Base-by-base conservation (phyloP, 1,140 invertebrate genomes). In the Cydia amplana region DNA sequence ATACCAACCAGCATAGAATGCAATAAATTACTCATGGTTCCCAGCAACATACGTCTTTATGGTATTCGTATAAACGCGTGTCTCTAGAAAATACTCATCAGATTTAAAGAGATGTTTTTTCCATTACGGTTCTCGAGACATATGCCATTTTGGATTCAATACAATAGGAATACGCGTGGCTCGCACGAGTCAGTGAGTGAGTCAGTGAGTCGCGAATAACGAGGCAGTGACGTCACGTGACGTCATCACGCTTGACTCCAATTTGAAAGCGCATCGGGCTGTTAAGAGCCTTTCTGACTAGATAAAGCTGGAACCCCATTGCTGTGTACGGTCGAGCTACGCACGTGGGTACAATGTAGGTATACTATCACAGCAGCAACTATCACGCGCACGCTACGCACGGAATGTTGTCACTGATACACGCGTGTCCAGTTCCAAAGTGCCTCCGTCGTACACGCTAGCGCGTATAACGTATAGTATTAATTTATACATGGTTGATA, bases 161-260 rank as follows among this genome's bases (percentile, higher is more conserved):
- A 23, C 7, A 7, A 18, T 55, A 9, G 55, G 16, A 60, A 60
- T 60, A 60, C 55, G 55, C 55, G 55, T 60, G 55, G 20, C 55
- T 60, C 18, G 55, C 55, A 60, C 55, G 55, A 20, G 55, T 60
- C 55, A 60, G 55, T 60, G 55, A 23, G 55, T 60, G 55, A 60
- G 55, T 60, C 55, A 60, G 55, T 60, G 55, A 23, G 55, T 60
- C 20, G 55, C 18, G 55, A 60, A 60, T 60, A 60, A 60, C 55
- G 55, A 60, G 51, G 51, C 51, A 55, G 55, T 60, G 55, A 60
- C 55, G 55, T 60, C 55, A 60, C 55, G 55, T 60, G 55, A 60
- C 55, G 55, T 60, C 55, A 60, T 60, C 55, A 60, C 55, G 55
- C 18, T 60, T 60, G 55, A 60, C 55, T 60, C 55, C 55, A 23